These are phyloP conservation scores for Littorina saxatilis DNA, from an alignment of 1,140 invertebrate species.

Conservation along the genomic window DNA sequence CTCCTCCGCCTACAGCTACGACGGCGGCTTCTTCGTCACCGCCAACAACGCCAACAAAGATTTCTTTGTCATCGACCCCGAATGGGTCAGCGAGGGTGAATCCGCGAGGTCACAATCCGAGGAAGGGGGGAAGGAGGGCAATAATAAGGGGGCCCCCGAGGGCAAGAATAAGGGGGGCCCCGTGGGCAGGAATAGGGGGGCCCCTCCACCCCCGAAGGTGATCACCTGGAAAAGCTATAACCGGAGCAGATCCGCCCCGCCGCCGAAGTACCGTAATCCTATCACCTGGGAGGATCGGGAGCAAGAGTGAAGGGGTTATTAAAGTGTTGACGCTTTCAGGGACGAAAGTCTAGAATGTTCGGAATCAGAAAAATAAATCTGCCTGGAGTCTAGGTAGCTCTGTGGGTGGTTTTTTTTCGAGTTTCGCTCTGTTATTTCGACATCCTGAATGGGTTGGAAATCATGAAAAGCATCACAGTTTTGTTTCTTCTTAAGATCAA, in stretches of 20 bases:
- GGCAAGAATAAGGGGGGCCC: not conserved
- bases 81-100: constrained; percentile 36
- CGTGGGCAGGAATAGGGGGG: not conserved
- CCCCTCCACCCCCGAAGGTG: not conserved
- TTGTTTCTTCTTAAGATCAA: too few species aligned
- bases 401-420: too few species aligned
- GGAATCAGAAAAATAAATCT: too few species aligned
- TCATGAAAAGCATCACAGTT: too few species aligned
- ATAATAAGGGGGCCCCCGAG: not conserved
- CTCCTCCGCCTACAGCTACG: constrained; percentile 32
- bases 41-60: constrained; percentile 26
- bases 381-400: too few species aligned
- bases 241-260: constrained; percentile 24
- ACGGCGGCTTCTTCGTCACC: constrained; percentile 37
- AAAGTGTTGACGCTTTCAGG: too few species aligned
- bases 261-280: constrained; percentile 25
- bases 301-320: too few species aligned
- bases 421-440: too few species aligned
- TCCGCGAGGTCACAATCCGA: not conserved
- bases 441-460: too few species aligned
- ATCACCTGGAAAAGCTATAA: constrained; percentile 33
- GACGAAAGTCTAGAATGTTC: too few species aligned
- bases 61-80: constrained; percentile 41
- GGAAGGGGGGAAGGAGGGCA: not conserved
- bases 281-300: constrained; percentile 32